Evolutionary conservation across 2,888 invertebrate genomes (phyloP).

Genomic region (Tromatobia lineatoria): DNA sequence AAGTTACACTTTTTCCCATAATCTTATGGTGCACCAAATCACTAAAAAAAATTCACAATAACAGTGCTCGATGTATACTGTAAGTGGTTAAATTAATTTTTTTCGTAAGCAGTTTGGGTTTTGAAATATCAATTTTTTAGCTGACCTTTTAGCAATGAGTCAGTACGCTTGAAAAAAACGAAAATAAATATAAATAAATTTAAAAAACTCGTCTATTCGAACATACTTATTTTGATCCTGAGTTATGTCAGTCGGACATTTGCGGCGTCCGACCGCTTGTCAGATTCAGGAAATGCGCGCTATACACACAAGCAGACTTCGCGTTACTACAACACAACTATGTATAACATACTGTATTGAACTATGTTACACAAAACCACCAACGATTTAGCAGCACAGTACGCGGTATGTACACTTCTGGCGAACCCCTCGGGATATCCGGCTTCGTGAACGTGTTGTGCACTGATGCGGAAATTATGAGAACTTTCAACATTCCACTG

Average conservation of each 20-base stretch:
- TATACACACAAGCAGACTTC: conserved; percentile 32
- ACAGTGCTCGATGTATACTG: too few relatives aligned
- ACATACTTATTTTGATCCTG: conserved; percentile 47
- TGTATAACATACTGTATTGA: conserved; percentile 60
- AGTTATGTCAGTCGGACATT: conserved; percentile 65
- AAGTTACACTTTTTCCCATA: too few relatives aligned
- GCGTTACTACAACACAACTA: conserved; percentile 45
- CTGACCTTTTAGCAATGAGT: too few relatives aligned
- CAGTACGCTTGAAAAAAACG: too few relatives aligned
- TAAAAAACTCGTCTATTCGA: conserved; percentile 33
- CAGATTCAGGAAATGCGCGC: conserved; percentile 55
- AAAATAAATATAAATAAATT: neutral
- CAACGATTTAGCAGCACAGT: conserved; percentile 33
- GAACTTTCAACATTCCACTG: conserved; percentile 42
- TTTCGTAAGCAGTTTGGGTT: too few relatives aligned
- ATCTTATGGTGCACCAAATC: too few relatives aligned
- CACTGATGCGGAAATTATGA: conserved; percentile 60
- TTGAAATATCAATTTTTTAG: too few relatives aligned
- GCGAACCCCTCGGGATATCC: conserved; percentile 57
- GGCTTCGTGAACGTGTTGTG: conserved; percentile 42
- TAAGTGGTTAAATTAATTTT: too few relatives aligned
- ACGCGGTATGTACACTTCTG: conserved; percentile 46
- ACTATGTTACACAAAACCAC: conserved; percentile 49
- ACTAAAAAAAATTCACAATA: too few relatives aligned
- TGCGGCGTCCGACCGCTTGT: conserved; percentile 62